Conservation (phyloP, 2,888 invertebrate genomes). For the Spodoptera exigua region DNA sequence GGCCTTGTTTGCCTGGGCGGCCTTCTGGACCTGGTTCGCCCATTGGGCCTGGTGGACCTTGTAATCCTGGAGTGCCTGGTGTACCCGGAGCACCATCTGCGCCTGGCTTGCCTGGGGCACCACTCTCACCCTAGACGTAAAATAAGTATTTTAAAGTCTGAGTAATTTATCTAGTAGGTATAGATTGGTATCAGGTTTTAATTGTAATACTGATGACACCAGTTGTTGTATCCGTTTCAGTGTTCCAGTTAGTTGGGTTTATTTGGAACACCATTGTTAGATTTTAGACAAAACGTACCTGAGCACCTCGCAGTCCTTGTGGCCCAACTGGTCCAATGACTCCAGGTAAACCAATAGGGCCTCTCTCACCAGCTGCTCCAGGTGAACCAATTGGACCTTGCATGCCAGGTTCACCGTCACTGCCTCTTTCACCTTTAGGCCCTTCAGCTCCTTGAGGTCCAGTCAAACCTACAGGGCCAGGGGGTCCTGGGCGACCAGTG, state of each 20-base stretch:
- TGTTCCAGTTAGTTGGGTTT: too few species aligned
- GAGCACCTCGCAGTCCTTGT: constrained; percentile 90
- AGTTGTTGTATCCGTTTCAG: too few species aligned
- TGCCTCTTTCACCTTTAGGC: constrained; percentile 93
- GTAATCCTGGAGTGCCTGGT: constrained; percentile 90
- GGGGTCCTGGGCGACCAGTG: constrained; percentile 91
- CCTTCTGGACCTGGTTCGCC: constrained; percentile 90
- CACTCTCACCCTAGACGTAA: constrained; percentile 91
- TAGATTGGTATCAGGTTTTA: too few species aligned
- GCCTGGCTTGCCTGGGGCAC: constrained; percentile 92
- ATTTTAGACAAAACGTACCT: constrained; percentile 74
- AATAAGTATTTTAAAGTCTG: too few species aligned
- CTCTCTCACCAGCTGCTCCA: constrained; percentile 92
- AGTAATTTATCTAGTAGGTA: too few species aligned
- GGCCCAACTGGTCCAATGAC: constrained; percentile 90
- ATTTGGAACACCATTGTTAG: neutral
- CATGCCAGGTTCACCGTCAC: constrained; percentile 91
- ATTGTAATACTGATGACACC: too few species aligned
- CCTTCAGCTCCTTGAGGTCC: constrained; percentile 93
- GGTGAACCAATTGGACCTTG: constrained; percentile 92
- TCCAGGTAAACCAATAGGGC: constrained; percentile 90
- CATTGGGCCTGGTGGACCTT: constrained; percentile 91
- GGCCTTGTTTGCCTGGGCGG: constrained; percentile 91
- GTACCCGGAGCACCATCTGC: constrained; percentile 92
- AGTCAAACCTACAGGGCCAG: constrained; percentile 92